Percentiles rank a stretch among this genome's conserved stretches.
Conservation (phyloP, 2,797 vertebrate genomes). For the Triplophysa yarkandensis region DNA sequence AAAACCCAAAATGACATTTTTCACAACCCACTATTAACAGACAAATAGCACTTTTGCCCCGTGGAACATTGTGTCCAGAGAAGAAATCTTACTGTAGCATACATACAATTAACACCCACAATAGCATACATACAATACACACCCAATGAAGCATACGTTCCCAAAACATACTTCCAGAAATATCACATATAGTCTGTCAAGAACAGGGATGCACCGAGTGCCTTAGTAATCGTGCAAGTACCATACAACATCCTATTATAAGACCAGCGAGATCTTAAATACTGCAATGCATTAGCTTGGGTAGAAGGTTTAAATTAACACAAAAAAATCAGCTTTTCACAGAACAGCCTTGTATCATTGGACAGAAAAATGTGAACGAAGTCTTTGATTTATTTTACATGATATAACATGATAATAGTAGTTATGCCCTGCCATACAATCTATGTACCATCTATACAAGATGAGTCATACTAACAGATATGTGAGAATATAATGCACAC, state of each 20-base stretch:
- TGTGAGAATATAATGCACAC: constrained; percentile 1
- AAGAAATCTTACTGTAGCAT: constrained; percentile 61
- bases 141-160: constrained; percentile 67
- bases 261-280: constrained; percentile 61
- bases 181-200: constrained; percentile 65
- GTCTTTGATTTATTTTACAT: not conserved
- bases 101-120: constrained; percentile 65
- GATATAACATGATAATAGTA: constrained; percentile 7
- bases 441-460: not conserved
- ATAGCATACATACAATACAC: constrained; percentile 72
- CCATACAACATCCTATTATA: constrained; percentile 57
- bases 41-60: constrained; percentile 65
- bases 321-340: constrained; percentile 69
- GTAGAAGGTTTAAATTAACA: constrained; percentile 54
- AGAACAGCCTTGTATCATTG: constrained; percentile 66
- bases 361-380: constrained; percentile 35
- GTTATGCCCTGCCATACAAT: constrained; percentile 8
- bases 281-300: constrained; percentile 60
- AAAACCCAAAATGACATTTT: constrained; percentile 71
- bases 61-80: constrained; percentile 66
- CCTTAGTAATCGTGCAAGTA: constrained; percentile 62
- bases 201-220: constrained; percentile 65
- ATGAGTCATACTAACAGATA: constrained; percentile 17
- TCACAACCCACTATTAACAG: constrained; percentile 67
- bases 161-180: constrained; percentile 58